Conservation (phyloP, 2,888 invertebrate genomes). For the Steinernema carpocapsae region DNA sequence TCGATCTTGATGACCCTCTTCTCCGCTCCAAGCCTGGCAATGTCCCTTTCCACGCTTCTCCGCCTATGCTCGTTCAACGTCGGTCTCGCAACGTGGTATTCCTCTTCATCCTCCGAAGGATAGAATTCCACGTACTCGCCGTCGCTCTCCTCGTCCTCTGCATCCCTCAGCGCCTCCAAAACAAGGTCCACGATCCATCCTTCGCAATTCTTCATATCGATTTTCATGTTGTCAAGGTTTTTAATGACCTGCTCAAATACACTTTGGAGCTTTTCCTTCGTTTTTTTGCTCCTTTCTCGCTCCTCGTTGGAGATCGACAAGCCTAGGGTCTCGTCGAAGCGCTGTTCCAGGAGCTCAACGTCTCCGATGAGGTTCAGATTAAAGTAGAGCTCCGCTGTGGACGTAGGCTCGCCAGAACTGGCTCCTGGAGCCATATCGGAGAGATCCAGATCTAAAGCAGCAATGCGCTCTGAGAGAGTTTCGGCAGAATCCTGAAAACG, state of each 20-base stretch:
- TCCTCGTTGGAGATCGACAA: not conserved
- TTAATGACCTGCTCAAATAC: too few relatives aligned
- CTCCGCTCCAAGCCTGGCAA: too few relatives aligned
- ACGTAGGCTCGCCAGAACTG: too few relatives aligned
- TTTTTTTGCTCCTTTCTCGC: not conserved
- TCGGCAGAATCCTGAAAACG: not conserved
- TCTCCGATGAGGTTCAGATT: not conserved
- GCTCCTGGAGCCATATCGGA: not conserved
- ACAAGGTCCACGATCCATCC: not conserved
- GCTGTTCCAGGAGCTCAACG: not conserved
- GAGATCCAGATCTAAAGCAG: not conserved
- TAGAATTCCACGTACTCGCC: too few relatives aligned
- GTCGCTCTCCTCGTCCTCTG: not conserved
- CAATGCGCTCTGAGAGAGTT: not conserved
- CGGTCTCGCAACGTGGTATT: not conserved
- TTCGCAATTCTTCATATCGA: too few relatives aligned
- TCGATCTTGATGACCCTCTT: too few relatives aligned
- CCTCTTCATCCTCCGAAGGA: too few relatives aligned
- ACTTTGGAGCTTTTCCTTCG: too few relatives aligned
- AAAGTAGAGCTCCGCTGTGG: not conserved
- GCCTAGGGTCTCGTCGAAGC: not conserved
- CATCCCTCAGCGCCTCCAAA: not conserved
- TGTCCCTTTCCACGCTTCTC: too few relatives aligned
- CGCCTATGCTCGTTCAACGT: too few relatives aligned
- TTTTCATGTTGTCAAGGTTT: too few relatives aligned